Conservation (phyloP, 1,140 invertebrate genomes). For the Hetaerina americana region DNA sequence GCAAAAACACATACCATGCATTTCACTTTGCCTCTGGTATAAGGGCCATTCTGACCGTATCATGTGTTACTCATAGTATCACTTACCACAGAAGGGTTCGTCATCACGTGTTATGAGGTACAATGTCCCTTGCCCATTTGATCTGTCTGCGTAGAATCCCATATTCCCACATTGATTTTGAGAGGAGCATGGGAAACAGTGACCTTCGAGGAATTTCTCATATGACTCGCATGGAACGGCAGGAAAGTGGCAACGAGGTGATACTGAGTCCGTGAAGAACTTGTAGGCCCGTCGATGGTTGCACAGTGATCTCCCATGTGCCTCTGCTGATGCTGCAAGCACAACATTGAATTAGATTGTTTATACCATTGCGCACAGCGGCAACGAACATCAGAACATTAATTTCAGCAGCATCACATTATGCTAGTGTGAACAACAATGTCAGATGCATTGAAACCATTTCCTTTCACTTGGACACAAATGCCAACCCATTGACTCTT, state of each 20-base stretch:
- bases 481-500: too few species aligned
- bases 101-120: constrained; percentile 80
- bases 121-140: constrained; percentile 58
- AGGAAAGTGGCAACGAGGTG: constrained; percentile 74
- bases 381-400: too few species aligned
- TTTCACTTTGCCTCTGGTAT: too few species aligned
- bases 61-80: background rate
- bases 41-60: too few species aligned
- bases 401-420: too few species aligned
- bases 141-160: constrained; percentile 83
- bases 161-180: constrained; percentile 67
- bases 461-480: too few species aligned
- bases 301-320: constrained; percentile 75
- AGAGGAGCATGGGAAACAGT: constrained; percentile 52
- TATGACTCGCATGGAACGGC: constrained; percentile 77
- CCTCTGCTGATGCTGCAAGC: constrained; percentile 45
- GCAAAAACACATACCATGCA: background rate
- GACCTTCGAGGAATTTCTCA: constrained; percentile 65
- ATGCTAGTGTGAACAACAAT: too few species aligned
- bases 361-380: too few species aligned
- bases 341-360: too few species aligned
- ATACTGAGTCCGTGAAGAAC: constrained; percentile 87
- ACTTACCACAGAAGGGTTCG: constrained; percentile 77
- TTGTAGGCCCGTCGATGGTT: constrained; percentile 87
- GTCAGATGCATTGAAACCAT: too few species aligned